Conservation (phyloP, 2,113 vertebrate species). For the Oncorhynchus clarkii region DNA sequence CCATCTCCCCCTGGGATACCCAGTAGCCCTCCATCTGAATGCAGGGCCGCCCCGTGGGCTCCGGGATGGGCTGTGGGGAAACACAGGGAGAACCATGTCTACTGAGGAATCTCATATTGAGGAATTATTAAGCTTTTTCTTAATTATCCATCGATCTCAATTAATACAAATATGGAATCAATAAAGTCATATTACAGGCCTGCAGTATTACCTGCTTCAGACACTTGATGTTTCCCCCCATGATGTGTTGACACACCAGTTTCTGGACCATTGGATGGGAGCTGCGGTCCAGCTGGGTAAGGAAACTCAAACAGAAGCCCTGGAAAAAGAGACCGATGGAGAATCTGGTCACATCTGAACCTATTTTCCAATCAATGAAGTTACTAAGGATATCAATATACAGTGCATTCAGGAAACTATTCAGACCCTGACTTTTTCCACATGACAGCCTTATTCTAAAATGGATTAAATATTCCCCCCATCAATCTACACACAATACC, state of each 20-base stretch:
- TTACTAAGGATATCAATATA: background rate
- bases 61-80: constrained; percentile 82
- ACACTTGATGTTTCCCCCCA: constrained; percentile 85
- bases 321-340: constrained; percentile 47
- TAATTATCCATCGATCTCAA: too few species aligned
- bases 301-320: constrained; percentile 96
- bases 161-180: too few species aligned
- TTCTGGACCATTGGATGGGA: constrained; percentile 91
- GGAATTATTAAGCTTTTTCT: too few species aligned
- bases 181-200: background rate
- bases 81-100: background rate
- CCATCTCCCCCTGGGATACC: constrained; percentile 88
- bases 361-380: background rate
- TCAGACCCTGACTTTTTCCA: too few species aligned
- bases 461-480: too few species aligned
- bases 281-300: constrained; percentile 90
- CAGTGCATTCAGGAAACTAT: too few species aligned
- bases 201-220: constrained; percentile 82
- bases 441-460: too few species aligned
- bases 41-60: constrained; percentile 76
- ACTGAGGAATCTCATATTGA: too few species aligned
- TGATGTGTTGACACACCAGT: constrained; percentile 85
- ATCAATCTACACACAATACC: too few species aligned
- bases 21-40: constrained; percentile 91
- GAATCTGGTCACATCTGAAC: background rate